phyloP scores from a whole-genome alignment of 2,888 invertebrate species.

The Germaria angustata region DNA sequence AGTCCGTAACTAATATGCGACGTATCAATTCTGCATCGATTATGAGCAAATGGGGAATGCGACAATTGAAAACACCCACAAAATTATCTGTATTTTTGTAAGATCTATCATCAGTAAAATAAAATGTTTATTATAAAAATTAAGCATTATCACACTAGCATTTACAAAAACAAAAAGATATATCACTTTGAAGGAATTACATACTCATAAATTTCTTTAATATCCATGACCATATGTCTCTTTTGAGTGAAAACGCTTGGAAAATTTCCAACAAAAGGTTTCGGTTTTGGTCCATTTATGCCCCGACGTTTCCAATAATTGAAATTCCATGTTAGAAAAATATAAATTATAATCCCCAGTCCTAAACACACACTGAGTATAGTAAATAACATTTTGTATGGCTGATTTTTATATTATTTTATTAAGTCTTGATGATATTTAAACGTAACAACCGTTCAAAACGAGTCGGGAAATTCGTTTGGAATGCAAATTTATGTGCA shows the following conservation, averaged over 20 bases:
- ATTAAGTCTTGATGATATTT: neutral
- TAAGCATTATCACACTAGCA: too few species aligned
- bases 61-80: slow-evolving; percentile 78
- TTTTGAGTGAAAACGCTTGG: slow-evolving; percentile 72
- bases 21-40: slow-evolving; percentile 76
- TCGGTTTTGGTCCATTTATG: slow-evolving; percentile 77
- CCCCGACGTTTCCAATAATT: slow-evolving; percentile 78
- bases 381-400: slow-evolving; percentile 21
- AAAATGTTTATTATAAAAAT: neutral
- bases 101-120: slow-evolving; percentile 50
- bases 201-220: slow-evolving; percentile 79
- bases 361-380: slow-evolving; percentile 6
- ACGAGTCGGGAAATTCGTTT: slow-evolving; percentile 1
- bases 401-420: neutral
- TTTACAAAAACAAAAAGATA: neutral
- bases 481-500: neutral
- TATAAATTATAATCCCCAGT: slow-evolving; percentile 67
- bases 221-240: slow-evolving; percentile 74
- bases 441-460: neutral
- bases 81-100: slow-evolving; percentile 73
- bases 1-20: slow-evolving; percentile 79
- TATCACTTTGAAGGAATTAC: neutral
- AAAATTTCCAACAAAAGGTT: slow-evolving; percentile 76
- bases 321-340: slow-evolving; percentile 74
- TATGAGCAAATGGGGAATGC: slow-evolving; percentile 77